A percentile compares a stretch with the other conserved stretches of the same genome.
Evolutionary conservation across 2,888 invertebrate species (phyloP).

Genomic region (Leptinotarsa juncta): DNA sequence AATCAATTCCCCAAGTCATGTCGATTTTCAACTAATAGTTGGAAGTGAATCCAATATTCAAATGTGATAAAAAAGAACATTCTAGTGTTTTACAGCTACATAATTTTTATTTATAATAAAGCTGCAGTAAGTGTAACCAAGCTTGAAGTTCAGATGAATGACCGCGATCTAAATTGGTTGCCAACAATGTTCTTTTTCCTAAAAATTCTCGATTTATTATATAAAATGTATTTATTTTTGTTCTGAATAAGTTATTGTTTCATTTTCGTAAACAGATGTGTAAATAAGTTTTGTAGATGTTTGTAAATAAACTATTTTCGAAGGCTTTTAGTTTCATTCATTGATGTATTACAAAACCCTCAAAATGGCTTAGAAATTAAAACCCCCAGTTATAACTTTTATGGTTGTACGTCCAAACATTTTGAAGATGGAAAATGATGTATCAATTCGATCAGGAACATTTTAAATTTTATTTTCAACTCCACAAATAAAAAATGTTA

Average conservation of each 20-base stretch:
- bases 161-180: not conserved
- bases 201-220: not conserved
- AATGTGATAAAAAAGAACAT: not conserved
- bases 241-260: not conserved
- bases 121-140: not conserved
- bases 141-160: too few species aligned
- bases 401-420: too few species aligned
- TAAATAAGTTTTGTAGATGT: not conserved
- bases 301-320: slow-evolving; percentile 1
- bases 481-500: too few species aligned
- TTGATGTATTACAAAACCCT: not conserved
- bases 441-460: too few species aligned
- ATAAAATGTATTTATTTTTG: not conserved
- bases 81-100: not conserved
- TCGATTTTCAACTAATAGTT: not conserved
- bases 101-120: not conserved
- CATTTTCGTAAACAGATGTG: not conserved
- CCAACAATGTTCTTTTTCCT: not conserved
- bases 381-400: too few species aligned
- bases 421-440: too few species aligned
- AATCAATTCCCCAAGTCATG: not conserved
- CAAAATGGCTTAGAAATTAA: too few species aligned
- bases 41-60: not conserved
- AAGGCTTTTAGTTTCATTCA: not conserved
- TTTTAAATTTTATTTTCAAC: too few species aligned